A percentile compares a stretch with the other conserved stretches of the same genome.
Evolutionary conservation across 1,140 invertebrate species (phyloP).

Genomic region (Zaprionus lachaisei): DNA sequence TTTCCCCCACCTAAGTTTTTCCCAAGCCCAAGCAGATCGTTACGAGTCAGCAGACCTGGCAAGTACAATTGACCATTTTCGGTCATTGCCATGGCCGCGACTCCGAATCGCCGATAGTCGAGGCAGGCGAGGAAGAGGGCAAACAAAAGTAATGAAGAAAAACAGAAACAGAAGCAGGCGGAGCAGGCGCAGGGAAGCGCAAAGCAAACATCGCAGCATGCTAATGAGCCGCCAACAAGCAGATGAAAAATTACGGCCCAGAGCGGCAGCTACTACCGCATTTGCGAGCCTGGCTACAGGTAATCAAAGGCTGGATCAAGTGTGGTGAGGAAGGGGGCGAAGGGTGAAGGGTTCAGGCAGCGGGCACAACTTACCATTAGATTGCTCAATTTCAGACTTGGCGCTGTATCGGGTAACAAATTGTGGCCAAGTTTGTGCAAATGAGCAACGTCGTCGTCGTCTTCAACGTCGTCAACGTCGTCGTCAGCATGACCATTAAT

Average conservation of each 20-base stretch:
- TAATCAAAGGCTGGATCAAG: background rate
- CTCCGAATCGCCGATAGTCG: conserved; percentile 26
- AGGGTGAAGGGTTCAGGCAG: background rate
- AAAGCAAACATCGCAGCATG: conserved; percentile 63
- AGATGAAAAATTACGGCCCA: conserved; percentile 26
- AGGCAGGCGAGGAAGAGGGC: background rate
- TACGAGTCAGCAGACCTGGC: conserved; percentile 17
- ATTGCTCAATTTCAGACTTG: conserved; percentile 84
- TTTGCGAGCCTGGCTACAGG: conserved; percentile 24
- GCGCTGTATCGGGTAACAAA: conserved; percentile 81
- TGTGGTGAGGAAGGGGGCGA: background rate
- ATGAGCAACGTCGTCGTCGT: conserved; percentile 52
- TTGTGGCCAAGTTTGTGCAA: conserved; percentile 71
- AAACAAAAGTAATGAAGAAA: conserved; percentile 25
- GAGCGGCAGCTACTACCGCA: conserved; percentile 46
- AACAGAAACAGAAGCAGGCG: conserved; percentile 15
- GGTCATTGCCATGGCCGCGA: conserved; percentile 72
- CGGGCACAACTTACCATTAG: conserved; percentile 80
- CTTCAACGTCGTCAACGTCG: conserved; percentile 31
- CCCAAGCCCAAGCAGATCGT: conserved; percentile 33
- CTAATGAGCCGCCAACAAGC: conserved; percentile 65
- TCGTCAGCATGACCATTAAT: conserved; percentile 67
- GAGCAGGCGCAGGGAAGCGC: conserved; percentile 30
- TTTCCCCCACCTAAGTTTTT: conserved; percentile 46
- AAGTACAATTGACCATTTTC: conserved; percentile 61